Evolutionary conservation across 2,888 invertebrate species (phyloP), one percentile per base, ranked within the genome.

Genomic region (Xiphydria camelus): DNA sequence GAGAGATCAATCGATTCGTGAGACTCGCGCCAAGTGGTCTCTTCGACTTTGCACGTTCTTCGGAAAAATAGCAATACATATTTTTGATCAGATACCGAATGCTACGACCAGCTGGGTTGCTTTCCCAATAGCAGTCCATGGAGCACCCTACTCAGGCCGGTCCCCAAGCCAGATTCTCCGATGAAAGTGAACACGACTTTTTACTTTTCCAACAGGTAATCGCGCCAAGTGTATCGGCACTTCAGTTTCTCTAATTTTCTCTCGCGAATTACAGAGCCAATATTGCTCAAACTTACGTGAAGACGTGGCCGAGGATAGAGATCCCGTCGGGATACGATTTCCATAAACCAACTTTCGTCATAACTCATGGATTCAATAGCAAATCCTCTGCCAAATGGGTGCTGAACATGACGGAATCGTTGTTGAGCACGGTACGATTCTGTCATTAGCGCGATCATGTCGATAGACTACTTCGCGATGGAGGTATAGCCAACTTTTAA

Each of bases 291-390:
- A 44, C 34, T 10, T 37, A 39, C 21, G 41, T 61, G 17, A 25
- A 41, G 43, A 49, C 55, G 9, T 59, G 60, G 59, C 61, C 61
- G 4, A 68, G 20, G 37, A 62, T 47, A 57, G 48, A 44, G 60
- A 62, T 38, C 51, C 61, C 36, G 65, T 55, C 50, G 26, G 69
- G 29, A 47, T 62, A 38, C 34, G 42, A 45, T 41, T 37, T 52
- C 4, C 21, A 5, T 0, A 59, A 56, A 33, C 55, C 57, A 33
- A 76, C 77, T 0, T 66, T 66, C 37, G 64, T 77, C 41, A 62
- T 77, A 5, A 67, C 73, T 14, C 77, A 77, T 47, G 77, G 77
- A 19, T 76, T 67, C 44, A 61, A 64, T 18, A 72, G 73, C 49
- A 59, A 59, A 18, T 64, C 65, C 5, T 60, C 63, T 43, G 52